Evolutionary conservation across 92 coral and sea anemone genomes (phyloP).

Genomic region (Scolanthus callimorphus): DNA sequence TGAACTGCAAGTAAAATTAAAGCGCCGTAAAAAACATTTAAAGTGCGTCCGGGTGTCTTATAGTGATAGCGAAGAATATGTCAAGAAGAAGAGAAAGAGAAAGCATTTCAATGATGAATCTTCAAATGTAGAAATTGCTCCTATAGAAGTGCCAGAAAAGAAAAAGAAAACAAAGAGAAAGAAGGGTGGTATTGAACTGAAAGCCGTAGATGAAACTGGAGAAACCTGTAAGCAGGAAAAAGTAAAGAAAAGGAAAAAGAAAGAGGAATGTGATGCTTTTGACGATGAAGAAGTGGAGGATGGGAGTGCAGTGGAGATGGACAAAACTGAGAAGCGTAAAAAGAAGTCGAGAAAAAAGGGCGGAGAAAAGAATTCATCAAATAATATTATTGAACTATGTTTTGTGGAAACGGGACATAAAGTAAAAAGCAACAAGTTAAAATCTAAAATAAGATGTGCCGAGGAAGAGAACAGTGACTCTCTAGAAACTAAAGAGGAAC

Average conservation of each 20-base stretch:
- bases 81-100: constrained; percentile 20
- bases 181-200: background rate
- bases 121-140: background rate
- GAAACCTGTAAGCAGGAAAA: background rate
- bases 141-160: background rate
- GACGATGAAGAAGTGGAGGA: background rate
- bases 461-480: no score
- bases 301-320: background rate
- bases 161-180: background rate
- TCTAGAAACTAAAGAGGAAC: no score
- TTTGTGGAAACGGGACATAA: no score
- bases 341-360: background rate
- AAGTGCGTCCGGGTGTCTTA: background rate
- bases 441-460: no score
- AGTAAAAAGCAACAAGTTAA: no score
- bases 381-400: no score
- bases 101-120: background rate
- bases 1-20: constrained; percentile 11
- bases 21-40: constrained; percentile 3
- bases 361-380: no score
- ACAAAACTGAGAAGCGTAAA: background rate
- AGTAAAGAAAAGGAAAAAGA: constrained; percentile 5
- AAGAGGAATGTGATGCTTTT: background rate
- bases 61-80: constrained; percentile 20
- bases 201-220: background rate